phyloP scores from a whole-genome alignment of 2,888 invertebrate species.

The Pimpla rufipes region DNA sequence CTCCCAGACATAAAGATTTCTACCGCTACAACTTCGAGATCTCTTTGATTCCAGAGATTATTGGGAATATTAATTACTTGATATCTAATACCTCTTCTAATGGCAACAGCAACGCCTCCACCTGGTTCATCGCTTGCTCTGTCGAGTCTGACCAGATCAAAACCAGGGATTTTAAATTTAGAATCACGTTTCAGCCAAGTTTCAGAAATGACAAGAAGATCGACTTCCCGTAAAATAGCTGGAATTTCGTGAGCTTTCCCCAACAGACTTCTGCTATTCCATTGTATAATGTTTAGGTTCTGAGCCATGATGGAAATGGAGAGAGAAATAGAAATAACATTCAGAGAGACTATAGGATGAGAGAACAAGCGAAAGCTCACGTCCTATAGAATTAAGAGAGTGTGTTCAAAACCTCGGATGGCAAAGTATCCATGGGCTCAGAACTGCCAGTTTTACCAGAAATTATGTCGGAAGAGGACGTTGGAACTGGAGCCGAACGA shows the following conservation, averaged over 20 bases:
- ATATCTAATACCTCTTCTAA: not conserved
- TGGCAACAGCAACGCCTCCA: not conserved
- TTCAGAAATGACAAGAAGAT: not conserved
- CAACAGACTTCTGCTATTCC: conserved; percentile 5
- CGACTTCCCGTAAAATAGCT: not conserved
- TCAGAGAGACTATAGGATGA: not conserved
- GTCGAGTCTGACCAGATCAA: not conserved
- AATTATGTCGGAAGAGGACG: not conserved
- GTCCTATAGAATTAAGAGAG: not conserved
- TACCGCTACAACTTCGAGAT: conserved; percentile 9
- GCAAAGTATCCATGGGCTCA: not conserved
- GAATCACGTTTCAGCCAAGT: not conserved
- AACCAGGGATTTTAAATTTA: not conserved
- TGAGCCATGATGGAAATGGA: not conserved
- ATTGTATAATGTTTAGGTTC: conserved; percentile 1
- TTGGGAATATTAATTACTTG: not conserved
- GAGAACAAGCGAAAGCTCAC: not conserved
- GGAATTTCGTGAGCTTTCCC: conserved; percentile 1
- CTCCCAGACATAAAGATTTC: not conserved
- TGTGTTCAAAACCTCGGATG: not conserved
- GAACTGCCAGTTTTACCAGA: not conserved
- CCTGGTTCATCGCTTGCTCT: not conserved
- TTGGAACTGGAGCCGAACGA: not conserved
- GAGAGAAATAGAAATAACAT: not conserved
- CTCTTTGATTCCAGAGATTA: not conserved